phyloP scores from a whole-genome alignment of 2,113 vertebrate genomes.

The Amazona guildingii region DNA sequence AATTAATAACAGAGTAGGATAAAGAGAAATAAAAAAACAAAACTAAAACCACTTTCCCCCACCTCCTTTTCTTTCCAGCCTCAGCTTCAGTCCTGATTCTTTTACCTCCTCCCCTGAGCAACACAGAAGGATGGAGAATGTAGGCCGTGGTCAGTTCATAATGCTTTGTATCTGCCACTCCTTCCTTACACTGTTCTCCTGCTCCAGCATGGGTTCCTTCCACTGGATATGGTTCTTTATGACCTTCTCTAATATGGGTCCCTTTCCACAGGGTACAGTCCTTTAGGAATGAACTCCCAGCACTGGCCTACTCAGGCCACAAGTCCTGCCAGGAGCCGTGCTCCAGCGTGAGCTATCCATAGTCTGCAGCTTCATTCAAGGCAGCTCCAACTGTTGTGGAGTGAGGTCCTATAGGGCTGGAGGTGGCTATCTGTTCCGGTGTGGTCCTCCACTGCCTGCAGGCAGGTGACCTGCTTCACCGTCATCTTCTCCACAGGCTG shows the following conservation, averaged over 20 bases:
- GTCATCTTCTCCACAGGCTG: neutral
- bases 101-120: neutral
- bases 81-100: neutral
- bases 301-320: neutral
- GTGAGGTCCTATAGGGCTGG: neutral
- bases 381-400: neutral
- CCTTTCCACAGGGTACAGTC: neutral
- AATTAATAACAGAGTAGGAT: neutral
- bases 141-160: neutral
- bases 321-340: neutral
- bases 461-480: neutral
- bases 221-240: neutral
- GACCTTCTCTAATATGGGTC: rapidly evolving
- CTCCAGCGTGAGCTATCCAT: neutral
- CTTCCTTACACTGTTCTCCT: neutral
- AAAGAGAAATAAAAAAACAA: neutral
- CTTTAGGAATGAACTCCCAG: neutral
- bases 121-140: neutral
- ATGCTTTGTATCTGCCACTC: neutral
- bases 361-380: neutral
- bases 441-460: neutral
- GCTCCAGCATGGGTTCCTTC: neutral
- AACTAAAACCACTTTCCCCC: neutral
- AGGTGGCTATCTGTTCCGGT: neutral
- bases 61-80: neutral